Evolutionary conservation across 1,140 invertebrate genomes (phyloP), one percentile per base, ranked within the genome.

Genomic region (Dendroctonus ponderosae): DNA sequence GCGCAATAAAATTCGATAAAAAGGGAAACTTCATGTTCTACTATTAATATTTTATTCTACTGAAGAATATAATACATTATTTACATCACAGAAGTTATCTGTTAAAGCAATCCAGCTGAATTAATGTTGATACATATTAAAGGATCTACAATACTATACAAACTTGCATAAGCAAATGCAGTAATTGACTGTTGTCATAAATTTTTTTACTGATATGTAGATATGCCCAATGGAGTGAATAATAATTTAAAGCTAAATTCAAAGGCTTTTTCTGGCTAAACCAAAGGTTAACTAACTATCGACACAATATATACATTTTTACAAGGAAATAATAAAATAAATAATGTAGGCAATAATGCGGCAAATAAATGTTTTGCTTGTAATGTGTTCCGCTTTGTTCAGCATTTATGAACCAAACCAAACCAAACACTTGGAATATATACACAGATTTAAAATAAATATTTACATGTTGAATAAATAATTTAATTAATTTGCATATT

Each of bases 401-500:
- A 48, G 7, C 14, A 48, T 48, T 48, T n/a, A 48, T 48, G 14
- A 48, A n/a, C 14, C 11, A 11, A n/a, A n/a, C 14, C 11, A 11
- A n/a, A 48, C 14, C 11, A 48, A 48, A 48, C 46, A 48, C 11
- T n/a, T 48, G 11, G 14, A 48, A 48, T 48, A 48, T 48, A 56
- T 56, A 56, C 39, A 56, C 37, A 56, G 15, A n/a, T 40, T 56
- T 56, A 41, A 56, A 56, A 9, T 40, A 56, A 56, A 56, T 56
- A 56, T 56, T 56, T 56, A 56, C 53, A 56, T 41, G 53, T 40
- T 40, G 40, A 56, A 56, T 56, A 56, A 56, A 56, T 56, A 56
- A 40, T 56, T 15, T 8, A 14, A 52, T 14, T 52, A 9, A 52
- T 52, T n/a, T 56, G 26, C 53, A 56, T 56, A 56, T 39, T 56